These are phyloP conservation scores for Carpatolechia fugitivella DNA, from an alignment of 2,888 invertebrate species.

Conservation along the genomic window DNA sequence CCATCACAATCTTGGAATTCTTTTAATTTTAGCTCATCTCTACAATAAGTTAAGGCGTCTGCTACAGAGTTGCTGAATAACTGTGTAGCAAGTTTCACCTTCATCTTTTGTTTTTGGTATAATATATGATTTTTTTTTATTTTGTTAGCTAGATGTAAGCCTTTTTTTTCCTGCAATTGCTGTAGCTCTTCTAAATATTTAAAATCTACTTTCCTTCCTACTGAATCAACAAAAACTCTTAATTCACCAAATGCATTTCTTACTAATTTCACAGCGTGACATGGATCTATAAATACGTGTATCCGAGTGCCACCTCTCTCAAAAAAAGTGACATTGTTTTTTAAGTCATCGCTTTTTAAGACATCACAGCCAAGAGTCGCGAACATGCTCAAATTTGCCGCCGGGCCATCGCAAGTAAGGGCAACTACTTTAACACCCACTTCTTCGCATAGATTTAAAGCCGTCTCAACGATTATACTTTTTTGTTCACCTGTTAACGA, in stretches of 20 bases:
- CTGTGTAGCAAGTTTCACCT: too few relatives aligned
- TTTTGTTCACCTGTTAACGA: slow-evolving; percentile 14
- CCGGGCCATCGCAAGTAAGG: slow-evolving; percentile 13
- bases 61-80: too few relatives aligned
- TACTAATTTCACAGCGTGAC: slow-evolving; percentile 23
- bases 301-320: not conserved
- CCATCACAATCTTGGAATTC: too few relatives aligned
- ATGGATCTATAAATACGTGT: slow-evolving; percentile 19
- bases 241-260: slow-evolving; percentile 24
- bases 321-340: not conserved
- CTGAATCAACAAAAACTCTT: slow-evolving; percentile 14
- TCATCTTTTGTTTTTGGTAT: too few relatives aligned
- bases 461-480: slow-evolving; percentile 3
- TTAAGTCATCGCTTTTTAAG: not conserved
- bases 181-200: slow-evolving; percentile 17
- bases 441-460: slow-evolving; percentile 14
- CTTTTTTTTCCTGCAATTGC: slow-evolving; percentile 8
- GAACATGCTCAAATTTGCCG: not conserved
- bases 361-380: not conserved
- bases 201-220: slow-evolving; percentile 17
- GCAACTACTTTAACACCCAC: slow-evolving; percentile 14
- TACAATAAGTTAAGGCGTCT: too few relatives aligned
- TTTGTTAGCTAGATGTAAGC: not conserved
- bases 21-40: too few relatives aligned
- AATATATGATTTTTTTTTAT: too few relatives aligned